Evolutionary conservation across 2,888 invertebrate genomes (phyloP).

Genomic region (Hypena proboscidalis): DNA sequence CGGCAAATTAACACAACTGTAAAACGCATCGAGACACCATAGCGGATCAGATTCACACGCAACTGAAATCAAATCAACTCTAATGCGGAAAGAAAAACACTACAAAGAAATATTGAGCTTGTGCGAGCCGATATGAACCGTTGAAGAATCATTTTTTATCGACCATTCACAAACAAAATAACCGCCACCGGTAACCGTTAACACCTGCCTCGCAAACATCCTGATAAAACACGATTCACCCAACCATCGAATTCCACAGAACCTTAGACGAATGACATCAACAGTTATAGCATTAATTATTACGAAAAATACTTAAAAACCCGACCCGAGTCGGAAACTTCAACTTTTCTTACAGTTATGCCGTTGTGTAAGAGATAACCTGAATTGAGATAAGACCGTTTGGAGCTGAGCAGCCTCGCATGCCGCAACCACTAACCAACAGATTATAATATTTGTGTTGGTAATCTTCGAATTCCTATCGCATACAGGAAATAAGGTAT

Average conservation of each 20-base stretch:
- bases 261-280: constrained; percentile 30
- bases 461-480: constrained; percentile 32
- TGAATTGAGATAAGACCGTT: constrained; percentile 69
- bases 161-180: constrained; percentile 71
- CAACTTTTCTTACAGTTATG: constrained; percentile 69
- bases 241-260: constrained; percentile 25
- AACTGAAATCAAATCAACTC: constrained; percentile 37
- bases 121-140: constrained; percentile 64
- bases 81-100: constrained; percentile 46
- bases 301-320: constrained; percentile 50
- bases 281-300: constrained; percentile 47
- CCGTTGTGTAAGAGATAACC: constrained; percentile 72
- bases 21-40: constrained; percentile 22
- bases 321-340: constrained; percentile 55
- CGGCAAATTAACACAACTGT: constrained; percentile 37
- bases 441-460: constrained; percentile 64
- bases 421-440: constrained; percentile 56
- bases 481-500: constrained; percentile 11
- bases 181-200: constrained; percentile 78
- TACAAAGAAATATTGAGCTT: constrained; percentile 50
- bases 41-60: constrained; percentile 35
- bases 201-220: constrained; percentile 64
- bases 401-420: constrained; percentile 48
- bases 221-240: constrained; percentile 21
- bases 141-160: constrained; percentile 70